Evolutionary conservation across 1,140 invertebrate genomes (phyloP).

Genomic region (Hypsibius dujardini): DNA sequence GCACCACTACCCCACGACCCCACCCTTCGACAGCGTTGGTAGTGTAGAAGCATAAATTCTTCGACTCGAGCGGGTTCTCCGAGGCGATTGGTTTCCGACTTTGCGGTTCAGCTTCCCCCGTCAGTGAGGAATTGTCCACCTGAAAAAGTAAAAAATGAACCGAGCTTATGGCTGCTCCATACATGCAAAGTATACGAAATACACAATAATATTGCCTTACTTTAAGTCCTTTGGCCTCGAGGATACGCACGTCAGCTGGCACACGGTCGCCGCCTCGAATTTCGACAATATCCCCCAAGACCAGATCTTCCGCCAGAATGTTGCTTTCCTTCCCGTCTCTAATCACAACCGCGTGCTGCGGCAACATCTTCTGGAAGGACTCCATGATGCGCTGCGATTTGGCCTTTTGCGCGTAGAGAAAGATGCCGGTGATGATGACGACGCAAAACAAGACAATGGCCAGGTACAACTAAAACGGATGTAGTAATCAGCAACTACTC

Average conservation of each 20-base stretch:
- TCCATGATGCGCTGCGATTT: constrained; percentile 20
- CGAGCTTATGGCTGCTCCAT: constrained; percentile 21
- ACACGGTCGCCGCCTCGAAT: constrained; percentile 8
- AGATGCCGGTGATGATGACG: constrained; percentile 24
- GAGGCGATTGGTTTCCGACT: constrained; percentile 22
- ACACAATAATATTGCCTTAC: background rate
- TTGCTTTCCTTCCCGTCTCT: background rate
- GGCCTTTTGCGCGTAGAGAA: constrained; percentile 24
- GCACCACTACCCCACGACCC: background rate
- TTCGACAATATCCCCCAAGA: constrained; percentile 10
- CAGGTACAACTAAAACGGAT: constrained; percentile 23
- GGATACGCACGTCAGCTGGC: constrained; percentile 2
- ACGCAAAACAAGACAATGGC: constrained; percentile 23
- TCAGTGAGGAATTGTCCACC: constrained; percentile 14
- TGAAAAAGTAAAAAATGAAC: constrained; percentile 26
- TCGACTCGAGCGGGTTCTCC: constrained; percentile 2
- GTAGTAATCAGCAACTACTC: constrained; percentile 5
- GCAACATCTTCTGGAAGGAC: constrained; percentile 12
- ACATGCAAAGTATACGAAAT: constrained; percentile 3
- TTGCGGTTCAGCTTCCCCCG: constrained; percentile 10
- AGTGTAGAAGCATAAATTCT: constrained; percentile 7
- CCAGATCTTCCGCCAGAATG: constrained; percentile 8
- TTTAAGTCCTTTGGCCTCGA: constrained; percentile 9
- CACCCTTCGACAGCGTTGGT: constrained; percentile 15
- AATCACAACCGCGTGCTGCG: constrained; percentile 25